Percentiles rank a stretch among this genome's conserved stretches.
Conservation (phyloP, 2,113 vertebrate genomes). For the Trematocara marginatum region DNA sequence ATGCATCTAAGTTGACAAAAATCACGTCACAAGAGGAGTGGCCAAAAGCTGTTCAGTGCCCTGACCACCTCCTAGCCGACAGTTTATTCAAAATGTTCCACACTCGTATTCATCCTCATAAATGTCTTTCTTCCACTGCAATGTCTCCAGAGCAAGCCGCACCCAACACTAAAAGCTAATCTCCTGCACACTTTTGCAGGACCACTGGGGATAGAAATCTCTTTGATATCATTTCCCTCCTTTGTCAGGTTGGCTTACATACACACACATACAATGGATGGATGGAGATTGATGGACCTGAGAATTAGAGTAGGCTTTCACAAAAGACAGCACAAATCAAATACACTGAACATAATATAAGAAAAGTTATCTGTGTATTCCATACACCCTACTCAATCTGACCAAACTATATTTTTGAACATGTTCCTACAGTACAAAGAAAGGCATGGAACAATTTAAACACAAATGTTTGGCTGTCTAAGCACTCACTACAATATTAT, state of each 20-base stretch:
- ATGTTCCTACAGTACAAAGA: neutral
- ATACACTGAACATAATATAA: neutral
- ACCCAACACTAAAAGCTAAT: neutral
- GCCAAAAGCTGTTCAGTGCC: neutral
- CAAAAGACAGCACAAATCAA: neutral
- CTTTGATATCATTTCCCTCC: neutral
- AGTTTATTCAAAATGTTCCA: neutral
- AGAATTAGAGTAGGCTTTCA: neutral
- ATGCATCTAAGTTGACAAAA: neutral
- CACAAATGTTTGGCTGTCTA: neutral
- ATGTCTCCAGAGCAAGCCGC: neutral
- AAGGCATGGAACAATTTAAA: neutral
- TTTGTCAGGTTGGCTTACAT: neutral
- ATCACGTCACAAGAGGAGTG: neutral
- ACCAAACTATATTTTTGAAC: neutral
- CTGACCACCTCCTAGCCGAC: neutral
- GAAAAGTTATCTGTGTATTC: neutral
- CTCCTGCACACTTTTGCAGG: neutral
- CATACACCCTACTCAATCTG: neutral
- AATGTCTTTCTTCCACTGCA: neutral
- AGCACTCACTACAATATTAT: neutral
- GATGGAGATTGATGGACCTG: neutral
- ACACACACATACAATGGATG: neutral
- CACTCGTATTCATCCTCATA: neutral
- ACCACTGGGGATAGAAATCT: constrained; percentile 2